These are phyloP conservation scores for Azemiops feae DNA, from an alignment of 2,113 vertebrate genomes.

Conservation along the genomic window DNA sequence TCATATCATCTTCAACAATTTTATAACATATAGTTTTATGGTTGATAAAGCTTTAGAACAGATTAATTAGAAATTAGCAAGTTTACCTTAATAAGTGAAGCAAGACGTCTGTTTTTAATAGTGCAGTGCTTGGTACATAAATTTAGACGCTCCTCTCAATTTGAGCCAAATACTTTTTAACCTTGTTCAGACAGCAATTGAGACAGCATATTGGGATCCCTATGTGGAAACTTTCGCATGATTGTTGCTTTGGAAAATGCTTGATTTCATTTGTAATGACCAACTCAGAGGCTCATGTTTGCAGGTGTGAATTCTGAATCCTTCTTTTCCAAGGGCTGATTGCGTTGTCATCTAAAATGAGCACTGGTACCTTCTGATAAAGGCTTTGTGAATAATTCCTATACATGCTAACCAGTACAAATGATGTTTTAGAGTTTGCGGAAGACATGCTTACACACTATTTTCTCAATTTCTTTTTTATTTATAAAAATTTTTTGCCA, in stretches of 20 bases:
- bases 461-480: neutral
- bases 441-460: neutral
- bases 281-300: neutral
- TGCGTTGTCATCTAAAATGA: neutral
- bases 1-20: neutral
- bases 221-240: constrained; percentile 2
- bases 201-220: neutral
- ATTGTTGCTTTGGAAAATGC: constrained; percentile 9
- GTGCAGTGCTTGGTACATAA: neutral
- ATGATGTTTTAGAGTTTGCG: neutral
- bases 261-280: neutral
- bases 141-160: constrained; percentile 14
- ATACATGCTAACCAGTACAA: neutral
- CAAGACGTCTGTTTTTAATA: neutral
- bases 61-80: neutral
- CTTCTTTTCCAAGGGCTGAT: neutral
- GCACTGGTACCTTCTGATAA: neutral
- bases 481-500: neutral
- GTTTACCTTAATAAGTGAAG: neutral
- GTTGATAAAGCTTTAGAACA: neutral
- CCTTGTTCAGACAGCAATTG: neutral
- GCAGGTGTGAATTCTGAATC: neutral
- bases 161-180: constrained; percentile 50
- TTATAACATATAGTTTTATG: neutral
- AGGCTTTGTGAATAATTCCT: neutral